Base-by-base conservation (phyloP, 2,797 vertebrate species). In the Brotula barbata region DNA sequence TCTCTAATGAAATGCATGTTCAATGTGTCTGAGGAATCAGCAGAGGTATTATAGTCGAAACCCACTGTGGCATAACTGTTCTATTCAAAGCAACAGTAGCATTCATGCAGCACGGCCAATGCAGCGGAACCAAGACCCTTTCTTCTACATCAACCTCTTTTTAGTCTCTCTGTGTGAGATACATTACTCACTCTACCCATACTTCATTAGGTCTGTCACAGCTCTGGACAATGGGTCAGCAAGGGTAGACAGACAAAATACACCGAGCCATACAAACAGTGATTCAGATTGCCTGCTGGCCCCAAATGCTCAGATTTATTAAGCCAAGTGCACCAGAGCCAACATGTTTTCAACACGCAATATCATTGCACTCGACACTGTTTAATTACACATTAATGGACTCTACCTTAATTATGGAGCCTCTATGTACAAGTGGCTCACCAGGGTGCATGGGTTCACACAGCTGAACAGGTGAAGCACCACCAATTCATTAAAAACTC, bases 371-470 rank as follows among this genome's bases (percentile, higher is more conserved):
- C 63, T 65, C 52, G 11, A 63, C 45, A 39, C 69, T 75, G 72
- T 80, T 73, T 77, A 80, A 82, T 91, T 88, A 88, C 68, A 75
- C 84, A 84, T 84, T 60, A 68, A 89, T 77, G 68, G 53, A 82
- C 78, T 81, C 63, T 71, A 64, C 73, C 78, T 85, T 83, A 81
- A 85, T 89, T 83, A 87, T 69, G 78, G 75, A 84, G 81, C 58
- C 48, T 71, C 66, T 31, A 40, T 47, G 58, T 57, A 63, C 61
- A 71, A 62, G 52, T 11, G 21, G 66, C 66, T 77, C 73, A 65
- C 54, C 77, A 53, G 80, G 74, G 75, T 58, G 65, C 69, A 71
- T 78, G 47, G 55, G 46, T 59, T 66, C 71, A 71, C 16, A 51
- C 50, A 52, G 64, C 61, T 60, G 71, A 67, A 50, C 36, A n/a